Evolutionary conservation across 2,888 invertebrate species (phyloP).

Genomic region (Mythimna impura): DNA sequence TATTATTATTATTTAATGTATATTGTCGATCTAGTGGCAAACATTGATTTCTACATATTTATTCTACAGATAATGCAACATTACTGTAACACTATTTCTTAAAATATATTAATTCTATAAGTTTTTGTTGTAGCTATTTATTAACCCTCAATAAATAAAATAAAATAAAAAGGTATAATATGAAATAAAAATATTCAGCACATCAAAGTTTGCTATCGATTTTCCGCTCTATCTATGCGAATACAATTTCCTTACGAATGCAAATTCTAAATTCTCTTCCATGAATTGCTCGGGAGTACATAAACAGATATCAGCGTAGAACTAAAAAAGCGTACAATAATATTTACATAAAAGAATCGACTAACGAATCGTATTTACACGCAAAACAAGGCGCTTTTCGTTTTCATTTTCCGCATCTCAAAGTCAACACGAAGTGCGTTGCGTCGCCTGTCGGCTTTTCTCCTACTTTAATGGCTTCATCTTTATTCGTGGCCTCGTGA

Average conservation of each 20-base stretch:
- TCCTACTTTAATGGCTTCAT: slow-evolving; percentile 73
- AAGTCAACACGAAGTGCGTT: slow-evolving; percentile 71
- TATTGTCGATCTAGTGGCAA: too few relatives aligned
- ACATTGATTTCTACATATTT: too few relatives aligned
- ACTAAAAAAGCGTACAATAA: slow-evolving; percentile 67
- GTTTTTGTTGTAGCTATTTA: too few relatives aligned
- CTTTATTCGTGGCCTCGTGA: slow-evolving; percentile 73
- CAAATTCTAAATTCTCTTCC: slow-evolving; percentile 29
- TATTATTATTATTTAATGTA: too few relatives aligned
- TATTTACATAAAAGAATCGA: slow-evolving; percentile 76
- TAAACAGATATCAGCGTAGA: slow-evolving; percentile 51
- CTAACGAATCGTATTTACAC: slow-evolving; percentile 75
- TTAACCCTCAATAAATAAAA: too few relatives aligned
- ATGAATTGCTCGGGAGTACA: slow-evolving; percentile 35
- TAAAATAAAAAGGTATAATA: not conserved
- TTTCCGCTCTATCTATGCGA: slow-evolving; percentile 6
- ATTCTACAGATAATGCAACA: too few relatives aligned
- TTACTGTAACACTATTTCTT: too few relatives aligned
- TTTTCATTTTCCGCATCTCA: slow-evolving; percentile 75
- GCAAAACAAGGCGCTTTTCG: slow-evolving; percentile 74
- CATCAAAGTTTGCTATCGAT: slow-evolving; percentile 20
- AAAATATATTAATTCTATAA: too few relatives aligned
- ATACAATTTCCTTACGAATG: slow-evolving; percentile 27
- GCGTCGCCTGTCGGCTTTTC: slow-evolving; percentile 71
- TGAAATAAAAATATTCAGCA: not conserved